Base-by-base conservation (phyloP, 30 jellyfish, hydroid and myxozoan genomes). In the Rhopilema esculentum region DNA sequence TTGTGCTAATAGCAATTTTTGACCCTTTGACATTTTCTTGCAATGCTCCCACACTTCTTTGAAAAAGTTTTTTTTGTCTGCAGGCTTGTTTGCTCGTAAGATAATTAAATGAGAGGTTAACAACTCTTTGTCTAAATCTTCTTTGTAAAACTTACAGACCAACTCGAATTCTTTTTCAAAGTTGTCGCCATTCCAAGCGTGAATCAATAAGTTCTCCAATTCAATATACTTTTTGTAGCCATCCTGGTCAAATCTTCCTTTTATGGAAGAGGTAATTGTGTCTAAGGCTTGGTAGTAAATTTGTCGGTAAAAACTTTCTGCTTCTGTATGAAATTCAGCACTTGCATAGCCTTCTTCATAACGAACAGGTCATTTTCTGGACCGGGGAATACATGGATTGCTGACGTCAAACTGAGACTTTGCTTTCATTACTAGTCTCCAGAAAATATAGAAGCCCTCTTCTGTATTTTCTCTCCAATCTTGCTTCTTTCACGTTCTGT, bases 201-300 rank as follows among this genome's bases (percentile, higher is more conserved):
- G 19, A 26, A 71, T 8, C 82, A 71, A 71, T 27, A 71, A 71
- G 24, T 74, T 49, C 72, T 74, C 49, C 72, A 48, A 21, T 15
- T 31, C 72, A 20, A 25, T 25, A 49, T 74, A 74, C 27, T 49
- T 48, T 1, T 25, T 74, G 72, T 15, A 74, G 16, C 48, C 71
- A 16, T 19, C 72, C 71, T 74, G 85, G 85, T 74, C 85, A 74
- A 74, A 74, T 32, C 72, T 20, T 20, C 50, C 85, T 6, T 74
- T 74, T 27, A 74, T 74, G 72, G 49, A n/a, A 21, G 70, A 15
- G 4, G 48, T 74, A n/a, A 49, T 49, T 20, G 48, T 20, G 29
- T 74, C 85, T 18, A 74, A 20, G 18, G 72, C 85, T 74, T 74
- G 72, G 72, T 15, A 74, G 48, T 74, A 74, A 49, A 32, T 74